Evolutionary conservation across 1,140 invertebrate species (phyloP), one percentile per base, ranked within the genome.

Genomic region (Drosophila neocordata): DNA sequence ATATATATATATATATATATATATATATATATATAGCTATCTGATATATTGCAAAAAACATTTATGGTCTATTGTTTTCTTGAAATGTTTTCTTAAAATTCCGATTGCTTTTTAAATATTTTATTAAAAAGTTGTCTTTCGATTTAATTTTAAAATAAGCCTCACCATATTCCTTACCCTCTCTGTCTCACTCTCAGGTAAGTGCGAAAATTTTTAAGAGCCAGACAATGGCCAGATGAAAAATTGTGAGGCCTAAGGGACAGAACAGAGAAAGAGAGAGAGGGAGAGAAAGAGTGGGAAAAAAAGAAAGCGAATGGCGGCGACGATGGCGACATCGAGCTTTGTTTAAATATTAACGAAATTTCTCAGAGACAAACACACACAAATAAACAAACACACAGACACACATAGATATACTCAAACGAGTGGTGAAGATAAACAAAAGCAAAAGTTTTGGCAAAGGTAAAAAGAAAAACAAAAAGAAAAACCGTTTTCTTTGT

Each of bases 301-400:
- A n/a, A 11, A 11, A 35, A 63, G 15, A 53, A 22, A 56, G 22
- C 53, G 60, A 67, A 68, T 76, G 73, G 60, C 61, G 70, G 55
- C 70, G 65, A 22, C 58, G 38, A 41, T 13, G 69, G 38, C 58
- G 38, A 41, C 22, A 20, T 22, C 35, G 35, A 73, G 71, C 74
- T 77, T 77, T 77, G 66, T 77, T 77, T 77, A 77, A 77, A 77
- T 77, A 77, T 77, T 74, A 77, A 77, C 74, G 69, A 74, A 77
- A 77, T 77, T 67, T 65, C 65, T 61, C 69, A 59, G 55, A 44
- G 44, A 48, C 15, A 48, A 7, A 48, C 41, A 48, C 15, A 44
- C 41, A 44, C 48, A 15, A 52, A 69, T 52, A 51, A 37, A 22
- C 57, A 59, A 56, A 66, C 34, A 70, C 48, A 65, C 31, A 59